Conservation (phyloP, 1,140 invertebrate genomes). For the Drosophila tropicalis region DNA sequence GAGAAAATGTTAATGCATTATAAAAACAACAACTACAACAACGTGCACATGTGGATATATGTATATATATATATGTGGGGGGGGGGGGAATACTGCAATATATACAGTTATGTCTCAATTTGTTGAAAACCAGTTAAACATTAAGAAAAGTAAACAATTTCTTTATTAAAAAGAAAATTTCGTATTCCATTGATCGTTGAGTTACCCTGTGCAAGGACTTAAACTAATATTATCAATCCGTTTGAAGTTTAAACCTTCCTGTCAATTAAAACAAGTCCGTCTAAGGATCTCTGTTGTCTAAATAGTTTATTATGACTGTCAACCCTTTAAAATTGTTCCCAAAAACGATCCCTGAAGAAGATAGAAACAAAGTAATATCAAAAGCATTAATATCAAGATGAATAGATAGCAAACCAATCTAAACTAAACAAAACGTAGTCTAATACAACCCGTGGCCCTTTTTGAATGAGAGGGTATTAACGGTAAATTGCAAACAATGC, state of each 20-base stretch:
- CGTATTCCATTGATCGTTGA: not conserved
- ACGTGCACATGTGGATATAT: not conserved
- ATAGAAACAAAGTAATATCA: no score
- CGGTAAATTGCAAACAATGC: slow-evolving; percentile 4
- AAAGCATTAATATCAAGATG: no score
- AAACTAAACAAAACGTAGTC: not conserved
- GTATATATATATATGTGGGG: not conserved
- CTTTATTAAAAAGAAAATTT: slow-evolving; percentile 9
- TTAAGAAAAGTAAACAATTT: slow-evolving; percentile 29
- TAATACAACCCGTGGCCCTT: no score
- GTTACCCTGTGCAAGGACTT: not conserved
- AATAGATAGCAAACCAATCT: no score
- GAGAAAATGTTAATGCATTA: slow-evolving; percentile 61
- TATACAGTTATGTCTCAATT: slow-evolving; percentile 58
- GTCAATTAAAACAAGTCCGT: no score
- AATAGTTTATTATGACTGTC: no score
- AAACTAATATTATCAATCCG: no score
- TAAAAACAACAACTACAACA: slow-evolving; percentile 31
- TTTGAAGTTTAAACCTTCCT: no score
- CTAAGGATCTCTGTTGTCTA: no score
- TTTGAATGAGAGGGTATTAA: slow-evolving; percentile 17
- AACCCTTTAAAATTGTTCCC: no score
- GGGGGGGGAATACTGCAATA: no score
- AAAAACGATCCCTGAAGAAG: no score
- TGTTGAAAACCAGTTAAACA: slow-evolving; percentile 48